phyloP scores from a whole-genome alignment of 2,888 invertebrate genomes.

The Hirtodrosophila histrioides region DNA sequence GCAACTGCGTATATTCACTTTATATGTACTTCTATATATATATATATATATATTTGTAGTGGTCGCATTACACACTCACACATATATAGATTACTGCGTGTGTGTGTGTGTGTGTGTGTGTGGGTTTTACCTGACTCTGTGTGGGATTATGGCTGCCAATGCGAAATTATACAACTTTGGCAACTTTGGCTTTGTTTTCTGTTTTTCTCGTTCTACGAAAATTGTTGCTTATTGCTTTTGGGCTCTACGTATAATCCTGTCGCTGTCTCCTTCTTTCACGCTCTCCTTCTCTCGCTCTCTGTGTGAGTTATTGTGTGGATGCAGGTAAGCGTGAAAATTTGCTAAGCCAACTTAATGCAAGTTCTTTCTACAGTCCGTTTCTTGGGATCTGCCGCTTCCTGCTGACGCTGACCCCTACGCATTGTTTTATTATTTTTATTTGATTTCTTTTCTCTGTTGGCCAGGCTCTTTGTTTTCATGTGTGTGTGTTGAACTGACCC shows the following conservation, averaged over 20 bases:
- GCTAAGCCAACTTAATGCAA: conserved; percentile 80
- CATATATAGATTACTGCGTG: conserved; percentile 29
- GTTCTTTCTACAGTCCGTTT: conserved; percentile 46
- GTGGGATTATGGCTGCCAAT: conserved; percentile 77
- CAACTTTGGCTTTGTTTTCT: conserved; percentile 57
- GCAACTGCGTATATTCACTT: conserved; percentile 28
- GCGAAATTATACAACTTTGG: conserved; percentile 76
- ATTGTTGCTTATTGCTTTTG: conserved; percentile 77
- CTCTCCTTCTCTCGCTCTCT: background rate
- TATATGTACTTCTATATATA: background rate
- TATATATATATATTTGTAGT: conserved; percentile 2
- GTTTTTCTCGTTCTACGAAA: conserved; percentile 60
- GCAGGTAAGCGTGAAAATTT: conserved; percentile 79
- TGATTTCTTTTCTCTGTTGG: conserved; percentile 6
- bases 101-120: conserved; percentile 38
- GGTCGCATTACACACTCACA: conserved; percentile 25
- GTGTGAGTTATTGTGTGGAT: conserved; percentile 50
- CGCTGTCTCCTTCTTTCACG: background rate
- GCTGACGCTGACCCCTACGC: conserved; percentile 67
- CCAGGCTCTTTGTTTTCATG: conserved; percentile 27
- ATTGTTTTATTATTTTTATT: conserved; percentile 40
- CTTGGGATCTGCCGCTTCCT: conserved; percentile 25
- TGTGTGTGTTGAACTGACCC: conserved; percentile 32
- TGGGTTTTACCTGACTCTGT: conserved; percentile 69
- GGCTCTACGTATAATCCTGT: conserved; percentile 40